phyloP scores from a whole-genome alignment of 2,113 vertebrate species.

The Motacilla alba region DNA sequence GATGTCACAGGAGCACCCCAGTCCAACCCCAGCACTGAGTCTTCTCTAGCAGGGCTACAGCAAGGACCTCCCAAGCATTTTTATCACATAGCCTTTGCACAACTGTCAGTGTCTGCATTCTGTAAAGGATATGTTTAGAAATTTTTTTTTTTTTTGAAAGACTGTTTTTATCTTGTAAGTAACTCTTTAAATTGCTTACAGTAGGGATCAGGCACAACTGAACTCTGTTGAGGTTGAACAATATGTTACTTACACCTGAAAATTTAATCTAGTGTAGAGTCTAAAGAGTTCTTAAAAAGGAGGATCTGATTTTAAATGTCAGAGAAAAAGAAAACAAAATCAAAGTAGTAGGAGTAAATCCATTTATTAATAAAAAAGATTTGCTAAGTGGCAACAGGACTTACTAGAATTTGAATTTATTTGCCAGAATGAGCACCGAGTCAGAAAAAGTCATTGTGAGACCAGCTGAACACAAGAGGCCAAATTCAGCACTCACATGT shows the following conservation, averaged over 20 bases:
- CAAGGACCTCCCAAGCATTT: not conserved
- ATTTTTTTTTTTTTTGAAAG: not conserved
- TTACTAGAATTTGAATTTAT: not conserved
- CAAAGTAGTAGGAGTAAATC: not conserved
- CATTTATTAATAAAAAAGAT: not conserved
- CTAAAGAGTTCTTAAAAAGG: not conserved
- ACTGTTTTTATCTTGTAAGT: not conserved
- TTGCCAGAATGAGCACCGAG: not conserved
- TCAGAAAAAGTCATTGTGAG: not conserved
- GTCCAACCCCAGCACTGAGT: not conserved
- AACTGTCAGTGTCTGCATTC: not conserved
- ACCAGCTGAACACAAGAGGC: not conserved
- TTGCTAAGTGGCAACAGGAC: not conserved
- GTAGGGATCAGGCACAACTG: not conserved
- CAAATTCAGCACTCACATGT: not conserved
- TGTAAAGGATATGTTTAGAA: not conserved
- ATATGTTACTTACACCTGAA: not conserved
- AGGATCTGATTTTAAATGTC: not conserved
- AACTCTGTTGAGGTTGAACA: not conserved
- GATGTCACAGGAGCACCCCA: not conserved
- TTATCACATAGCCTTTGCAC: not conserved
- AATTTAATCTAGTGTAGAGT: not conserved
- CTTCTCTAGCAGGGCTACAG: not conserved
- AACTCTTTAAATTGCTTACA: not conserved
- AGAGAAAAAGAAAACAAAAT: not conserved